Percentiles rank a stretch among this genome's conserved stretches.
phyloP scores from a whole-genome alignment of 2,888 invertebrate genomes.

The Mactromeris polynyma region DNA sequence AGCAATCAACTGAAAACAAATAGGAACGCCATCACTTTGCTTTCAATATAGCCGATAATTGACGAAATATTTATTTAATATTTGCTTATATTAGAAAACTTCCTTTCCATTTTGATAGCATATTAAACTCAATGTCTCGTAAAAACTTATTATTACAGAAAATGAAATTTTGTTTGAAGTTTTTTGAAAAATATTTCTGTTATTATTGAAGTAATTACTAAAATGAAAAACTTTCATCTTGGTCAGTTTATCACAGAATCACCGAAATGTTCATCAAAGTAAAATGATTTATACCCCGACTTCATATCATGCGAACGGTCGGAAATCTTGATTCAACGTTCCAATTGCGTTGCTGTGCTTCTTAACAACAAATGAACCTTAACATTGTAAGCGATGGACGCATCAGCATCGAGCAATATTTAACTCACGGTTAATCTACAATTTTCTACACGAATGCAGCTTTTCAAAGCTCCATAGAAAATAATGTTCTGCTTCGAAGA shows the following conservation, averaged over 20 bases:
- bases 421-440: conserved; percentile 18
- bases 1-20: too few species aligned
- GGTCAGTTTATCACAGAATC: not conserved
- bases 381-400: not conserved
- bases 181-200: not conserved
- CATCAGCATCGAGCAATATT: conserved; percentile 13
- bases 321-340: not conserved
- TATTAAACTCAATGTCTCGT: too few species aligned
- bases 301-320: not conserved
- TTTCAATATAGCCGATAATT: too few species aligned
- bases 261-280: not conserved
- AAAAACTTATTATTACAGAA: not conserved
- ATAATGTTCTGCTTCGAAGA: not conserved
- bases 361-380: not conserved
- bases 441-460: conserved; percentile 22
- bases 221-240: not conserved
- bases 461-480: conserved; percentile 21
- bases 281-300: not conserved
- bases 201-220: not conserved
- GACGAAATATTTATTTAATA: too few species aligned
- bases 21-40: too few species aligned
- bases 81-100: too few species aligned
- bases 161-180: not conserved
- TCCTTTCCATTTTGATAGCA: too few species aligned
- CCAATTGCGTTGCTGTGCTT: not conserved